A percentile compares a stretch with the other conserved stretches of the same genome.
Conservation (phyloP, 2,797 vertebrate genomes). For the Pteronotus mesoamericanus region DNA sequence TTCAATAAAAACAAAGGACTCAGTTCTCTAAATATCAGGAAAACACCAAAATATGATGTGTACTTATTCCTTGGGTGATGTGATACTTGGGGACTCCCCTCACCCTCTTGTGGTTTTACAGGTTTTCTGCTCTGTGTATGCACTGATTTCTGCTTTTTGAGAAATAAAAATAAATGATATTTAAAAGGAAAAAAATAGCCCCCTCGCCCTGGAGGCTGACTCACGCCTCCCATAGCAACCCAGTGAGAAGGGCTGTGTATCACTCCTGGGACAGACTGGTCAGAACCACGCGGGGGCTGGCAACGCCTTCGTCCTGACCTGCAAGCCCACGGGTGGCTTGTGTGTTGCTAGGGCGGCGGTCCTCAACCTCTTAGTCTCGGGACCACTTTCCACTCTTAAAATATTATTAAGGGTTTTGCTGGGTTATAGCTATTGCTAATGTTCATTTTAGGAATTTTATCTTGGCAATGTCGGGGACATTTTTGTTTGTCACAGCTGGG, state of each 20-base stretch:
- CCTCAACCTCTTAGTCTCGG: background rate
- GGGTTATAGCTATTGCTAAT: background rate
- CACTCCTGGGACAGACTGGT: background rate
- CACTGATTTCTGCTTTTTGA: background rate
- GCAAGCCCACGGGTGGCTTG: background rate
- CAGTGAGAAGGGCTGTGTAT: background rate
- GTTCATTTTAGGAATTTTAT: background rate
- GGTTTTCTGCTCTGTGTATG: background rate
- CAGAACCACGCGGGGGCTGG: background rate
- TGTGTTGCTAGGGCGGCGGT: background rate
- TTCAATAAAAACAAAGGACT: background rate
- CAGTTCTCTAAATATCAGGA: background rate
- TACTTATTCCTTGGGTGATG: background rate
- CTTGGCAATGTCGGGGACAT: background rate
- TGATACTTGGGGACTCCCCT: background rate
- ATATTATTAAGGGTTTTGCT: background rate
- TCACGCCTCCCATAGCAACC: rapidly evolving
- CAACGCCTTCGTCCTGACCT: background rate
- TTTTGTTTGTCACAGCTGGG: background rate
- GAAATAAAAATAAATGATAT: background rate
- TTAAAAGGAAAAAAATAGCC: background rate
- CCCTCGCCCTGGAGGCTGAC: background rate
- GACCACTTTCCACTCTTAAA: background rate
- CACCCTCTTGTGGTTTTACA: background rate
- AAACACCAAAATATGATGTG: background rate